A percentile compares a stretch with the other conserved stretches of the same genome.
Conservation (phyloP, 2,113 vertebrate genomes). For the Nettapus auritus region DNA sequence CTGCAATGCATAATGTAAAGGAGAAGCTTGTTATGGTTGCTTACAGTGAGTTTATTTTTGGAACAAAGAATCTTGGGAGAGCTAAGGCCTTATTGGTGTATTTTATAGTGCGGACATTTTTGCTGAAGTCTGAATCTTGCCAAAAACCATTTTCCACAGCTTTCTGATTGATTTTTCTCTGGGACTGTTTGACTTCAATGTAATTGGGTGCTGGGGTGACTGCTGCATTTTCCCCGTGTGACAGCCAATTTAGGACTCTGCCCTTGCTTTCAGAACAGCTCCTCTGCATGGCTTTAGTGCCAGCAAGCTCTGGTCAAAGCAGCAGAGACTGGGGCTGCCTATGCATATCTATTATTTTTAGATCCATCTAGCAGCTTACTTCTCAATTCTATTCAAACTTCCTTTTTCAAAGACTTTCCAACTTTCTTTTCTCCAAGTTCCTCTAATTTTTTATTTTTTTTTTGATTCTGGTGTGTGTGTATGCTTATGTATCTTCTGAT, state of each 20-base stretch:
- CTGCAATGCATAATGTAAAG: neutral
- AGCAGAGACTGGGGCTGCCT: neutral
- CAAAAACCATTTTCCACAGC: constrained; percentile 54
- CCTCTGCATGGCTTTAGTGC: neutral
- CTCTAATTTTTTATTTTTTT: neutral
- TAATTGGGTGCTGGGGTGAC: neutral
- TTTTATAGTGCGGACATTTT: neutral
- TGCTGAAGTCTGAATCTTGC: constrained; percentile 21
- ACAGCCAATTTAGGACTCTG: accelerated
- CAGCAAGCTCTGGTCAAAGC: neutral
- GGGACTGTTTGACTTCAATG: neutral
- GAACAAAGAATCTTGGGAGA: neutral
- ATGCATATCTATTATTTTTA: neutral
- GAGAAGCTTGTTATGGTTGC: neutral
- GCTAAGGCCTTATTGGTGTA: neutral
- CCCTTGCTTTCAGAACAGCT: neutral
- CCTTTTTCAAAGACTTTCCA: neutral
- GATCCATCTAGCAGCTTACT: neutral
- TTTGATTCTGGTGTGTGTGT: neutral
- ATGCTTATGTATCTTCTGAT: neutral
- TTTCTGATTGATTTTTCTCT: constrained; percentile 37
- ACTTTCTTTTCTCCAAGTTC: neutral
- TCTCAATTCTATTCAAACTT: neutral
- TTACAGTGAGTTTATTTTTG: neutral
- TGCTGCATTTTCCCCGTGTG: neutral